Evolutionary conservation across 35 echinoderm and acorn worm genomes (phyloP).

Genomic region (Stichopus chloronotus): DNA sequence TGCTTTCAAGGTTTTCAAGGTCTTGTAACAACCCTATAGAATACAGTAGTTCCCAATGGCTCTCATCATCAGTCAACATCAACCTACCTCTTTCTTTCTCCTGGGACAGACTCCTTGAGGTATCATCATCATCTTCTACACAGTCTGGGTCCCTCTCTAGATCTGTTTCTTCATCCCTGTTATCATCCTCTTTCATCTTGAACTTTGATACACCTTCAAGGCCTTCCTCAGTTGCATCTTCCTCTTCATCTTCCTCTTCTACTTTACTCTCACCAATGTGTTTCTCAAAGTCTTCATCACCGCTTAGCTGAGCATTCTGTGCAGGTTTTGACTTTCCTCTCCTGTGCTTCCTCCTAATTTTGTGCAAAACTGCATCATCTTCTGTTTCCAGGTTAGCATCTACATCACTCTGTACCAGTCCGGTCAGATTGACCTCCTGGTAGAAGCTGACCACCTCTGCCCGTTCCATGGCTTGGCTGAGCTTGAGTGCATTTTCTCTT

Average conservation of each 20-base stretch:
- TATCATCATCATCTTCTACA: neutral
- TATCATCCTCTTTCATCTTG: neutral
- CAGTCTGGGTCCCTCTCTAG: neutral
- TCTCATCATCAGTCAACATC: neutral
- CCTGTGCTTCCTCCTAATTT: slow-evolving; percentile 18
- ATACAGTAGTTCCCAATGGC: too few relatives aligned
- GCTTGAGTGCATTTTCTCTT: neutral
- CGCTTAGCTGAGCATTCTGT: neutral
- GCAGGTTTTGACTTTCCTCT: neutral
- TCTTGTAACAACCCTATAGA: too few relatives aligned
- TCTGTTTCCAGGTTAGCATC: slow-evolving; percentile 21
- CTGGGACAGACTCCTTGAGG: neutral
- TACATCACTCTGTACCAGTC: neutral
- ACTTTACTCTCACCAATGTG: neutral
- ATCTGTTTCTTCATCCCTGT: slow-evolving; percentile 8
- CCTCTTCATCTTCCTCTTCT: slow-evolving; percentile 10
- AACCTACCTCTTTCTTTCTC: neutral
- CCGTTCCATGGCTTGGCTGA: slow-evolving; percentile 7
- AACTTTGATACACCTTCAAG: neutral
- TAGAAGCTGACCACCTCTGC: neutral
- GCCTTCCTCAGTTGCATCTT: neutral
- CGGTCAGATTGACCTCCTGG: neutral
- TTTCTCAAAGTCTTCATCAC: neutral
- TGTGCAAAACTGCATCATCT: neutral
- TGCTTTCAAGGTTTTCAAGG: too few relatives aligned